A percentile compares a stretch with the other conserved stretches of the same genome.
phyloP scores from a whole-genome alignment of 2,113 vertebrate species.

The Chinchilla lanigera region DNA sequence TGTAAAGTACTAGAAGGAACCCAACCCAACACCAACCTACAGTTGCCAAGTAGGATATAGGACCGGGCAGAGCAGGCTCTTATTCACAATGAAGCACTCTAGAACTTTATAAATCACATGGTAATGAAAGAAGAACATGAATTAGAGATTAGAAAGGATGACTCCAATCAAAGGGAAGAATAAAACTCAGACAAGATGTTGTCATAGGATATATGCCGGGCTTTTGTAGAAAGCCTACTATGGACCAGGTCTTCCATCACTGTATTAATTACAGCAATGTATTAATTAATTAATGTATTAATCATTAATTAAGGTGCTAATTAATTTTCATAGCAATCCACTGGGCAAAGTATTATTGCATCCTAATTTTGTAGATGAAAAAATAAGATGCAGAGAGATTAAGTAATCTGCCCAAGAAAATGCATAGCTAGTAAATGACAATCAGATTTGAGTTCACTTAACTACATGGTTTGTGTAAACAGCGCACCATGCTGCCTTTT shows the following conservation, averaged over 20 bases:
- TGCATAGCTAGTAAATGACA: background rate
- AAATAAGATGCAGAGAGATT: background rate
- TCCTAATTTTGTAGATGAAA: background rate
- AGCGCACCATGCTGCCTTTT: background rate
- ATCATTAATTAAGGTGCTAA: too few species aligned
- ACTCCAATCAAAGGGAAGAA: background rate
- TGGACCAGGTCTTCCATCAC: background rate
- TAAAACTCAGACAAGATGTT: background rate
- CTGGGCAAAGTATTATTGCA: background rate
- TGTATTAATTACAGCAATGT: background rate
- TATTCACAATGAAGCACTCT: background rate
- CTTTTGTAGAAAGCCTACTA: background rate
- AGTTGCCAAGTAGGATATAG: background rate
- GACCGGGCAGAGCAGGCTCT: background rate
- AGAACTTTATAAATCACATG: background rate
- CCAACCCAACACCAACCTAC: background rate
- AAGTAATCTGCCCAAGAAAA: background rate
- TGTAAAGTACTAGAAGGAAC: background rate
- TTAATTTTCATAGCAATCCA: conserved; percentile 20
- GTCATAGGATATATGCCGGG: background rate
- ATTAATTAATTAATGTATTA: conserved; percentile 12
- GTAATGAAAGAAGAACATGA: background rate
- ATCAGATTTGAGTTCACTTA: background rate
- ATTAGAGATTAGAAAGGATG: conserved; percentile 27
- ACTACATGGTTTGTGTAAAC: background rate